Percentiles rank a stretch among this genome's conserved stretches.
These are phyloP conservation scores for Fopius arisanus DNA, from an alignment of 1,140 invertebrate species.

Conservation along the genomic window DNA sequence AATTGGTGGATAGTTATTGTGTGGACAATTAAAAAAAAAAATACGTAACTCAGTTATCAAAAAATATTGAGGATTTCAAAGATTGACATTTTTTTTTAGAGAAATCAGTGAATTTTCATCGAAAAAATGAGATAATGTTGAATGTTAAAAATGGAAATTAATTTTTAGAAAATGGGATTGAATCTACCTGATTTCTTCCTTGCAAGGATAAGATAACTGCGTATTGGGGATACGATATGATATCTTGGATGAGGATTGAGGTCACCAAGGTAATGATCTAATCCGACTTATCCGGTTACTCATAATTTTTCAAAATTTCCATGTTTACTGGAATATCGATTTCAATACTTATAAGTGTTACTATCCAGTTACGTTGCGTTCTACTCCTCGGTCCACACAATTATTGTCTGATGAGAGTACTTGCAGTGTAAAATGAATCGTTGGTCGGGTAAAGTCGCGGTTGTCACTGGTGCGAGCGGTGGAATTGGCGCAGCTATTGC, in stretches of 20 bases:
- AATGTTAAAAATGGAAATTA: no score
- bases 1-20: background rate
- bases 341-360: conserved; percentile 34
- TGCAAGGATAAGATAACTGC: no score
- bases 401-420: conserved; percentile 24
- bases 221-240: no score
- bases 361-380: conserved; percentile 22
- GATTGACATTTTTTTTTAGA: no score
- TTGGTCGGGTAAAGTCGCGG: conserved; percentile 68
- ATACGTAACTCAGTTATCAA: no score
- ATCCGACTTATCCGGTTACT: background rate
- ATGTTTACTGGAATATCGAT: conserved; percentile 22
- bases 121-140: no score
- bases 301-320: background rate
- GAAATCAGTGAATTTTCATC: no score
- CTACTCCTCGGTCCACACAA: background rate
- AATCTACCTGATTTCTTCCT: no score
- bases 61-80: no score
- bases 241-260: background rate
- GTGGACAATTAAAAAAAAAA: background rate
- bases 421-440: conserved; percentile 60
- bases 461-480: conserved; percentile 71
- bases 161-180: no score
- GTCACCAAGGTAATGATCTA: background rate
- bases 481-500: conserved; percentile 68